phyloP scores from a whole-genome alignment of 1,140 invertebrate species.

The Mizuhopecten yessoensis region DNA sequence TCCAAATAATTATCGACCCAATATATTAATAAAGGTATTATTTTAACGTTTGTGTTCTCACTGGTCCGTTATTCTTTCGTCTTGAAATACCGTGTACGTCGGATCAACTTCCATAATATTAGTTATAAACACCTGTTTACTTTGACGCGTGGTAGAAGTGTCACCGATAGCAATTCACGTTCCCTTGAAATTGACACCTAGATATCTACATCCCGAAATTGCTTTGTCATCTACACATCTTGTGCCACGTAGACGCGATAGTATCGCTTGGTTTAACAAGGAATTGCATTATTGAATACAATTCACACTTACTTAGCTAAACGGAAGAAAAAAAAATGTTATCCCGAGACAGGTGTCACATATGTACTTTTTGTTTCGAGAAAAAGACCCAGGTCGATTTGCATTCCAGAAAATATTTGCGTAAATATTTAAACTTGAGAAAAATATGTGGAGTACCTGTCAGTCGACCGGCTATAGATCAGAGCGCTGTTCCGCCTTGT shows the following conservation, averaged over 20 bases:
- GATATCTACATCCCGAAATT: not conserved
- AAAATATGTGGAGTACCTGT: not conserved
- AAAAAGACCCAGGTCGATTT: not conserved
- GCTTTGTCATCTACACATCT: not conserved
- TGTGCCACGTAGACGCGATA: not conserved
- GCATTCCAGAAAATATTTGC: not conserved
- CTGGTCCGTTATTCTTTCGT: too few species aligned
- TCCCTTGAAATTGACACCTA: not conserved
- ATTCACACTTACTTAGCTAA: not conserved
- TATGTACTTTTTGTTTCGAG: not conserved
- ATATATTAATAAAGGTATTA: too few species aligned
- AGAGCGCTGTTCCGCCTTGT: not conserved
- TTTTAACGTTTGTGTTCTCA: too few species aligned
- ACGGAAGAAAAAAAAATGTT: not conserved
- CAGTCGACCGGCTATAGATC: not conserved
- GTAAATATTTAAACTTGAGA: conserved; percentile 13
- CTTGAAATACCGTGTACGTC: too few species aligned
- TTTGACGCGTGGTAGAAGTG: not conserved
- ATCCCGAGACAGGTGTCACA: not conserved
- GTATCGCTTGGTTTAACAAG: not conserved
- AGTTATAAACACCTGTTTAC: too few species aligned
- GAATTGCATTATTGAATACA: not conserved
- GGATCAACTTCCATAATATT: not conserved
- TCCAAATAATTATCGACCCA: too few species aligned
- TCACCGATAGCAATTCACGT: not conserved